Evolutionary conservation across 1,140 invertebrate genomes (phyloP).

Genomic region (Brachionus sp.): DNA sequence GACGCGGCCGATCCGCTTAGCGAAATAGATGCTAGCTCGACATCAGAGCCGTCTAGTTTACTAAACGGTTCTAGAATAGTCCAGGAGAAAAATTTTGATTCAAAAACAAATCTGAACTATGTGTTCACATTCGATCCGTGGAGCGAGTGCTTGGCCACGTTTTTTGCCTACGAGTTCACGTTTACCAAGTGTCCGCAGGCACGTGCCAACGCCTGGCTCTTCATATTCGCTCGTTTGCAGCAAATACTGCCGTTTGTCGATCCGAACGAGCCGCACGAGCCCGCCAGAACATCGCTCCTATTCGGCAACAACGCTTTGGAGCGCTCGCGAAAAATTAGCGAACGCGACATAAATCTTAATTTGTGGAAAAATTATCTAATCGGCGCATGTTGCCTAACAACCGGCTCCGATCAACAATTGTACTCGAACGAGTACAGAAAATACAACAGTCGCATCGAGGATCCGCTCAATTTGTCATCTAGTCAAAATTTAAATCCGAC

Average conservation of each 20-base stretch:
- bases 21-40: not conserved
- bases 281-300: conserved; percentile 66
- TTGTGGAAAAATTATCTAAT: conserved; percentile 94
- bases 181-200: conserved; percentile 77
- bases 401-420: conserved; percentile 63
- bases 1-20: not conserved
- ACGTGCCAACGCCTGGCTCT: conserved; percentile 83
- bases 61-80: not conserved
- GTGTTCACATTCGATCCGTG: conserved; percentile 64
- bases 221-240: conserved; percentile 83
- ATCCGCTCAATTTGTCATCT: not conserved
- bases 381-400: conserved; percentile 85
- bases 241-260: conserved; percentile 86
- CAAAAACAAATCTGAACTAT: not conserved
- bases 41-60: not conserved
- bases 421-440: not conserved
- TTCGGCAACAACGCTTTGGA: conserved; percentile 90
- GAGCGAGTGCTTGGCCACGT: conserved; percentile 78
- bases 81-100: too few relatives aligned
- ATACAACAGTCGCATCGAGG: not conserved
- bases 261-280: conserved; percentile 66
- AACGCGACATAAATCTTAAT: conserved; percentile 83
- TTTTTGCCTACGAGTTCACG: conserved; percentile 69
- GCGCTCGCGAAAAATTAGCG: conserved; percentile 71
- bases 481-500: not conserved